phyloP scores from a whole-genome alignment of 2,888 invertebrate genomes.

The Hofmannophila pseudospretella region DNA sequence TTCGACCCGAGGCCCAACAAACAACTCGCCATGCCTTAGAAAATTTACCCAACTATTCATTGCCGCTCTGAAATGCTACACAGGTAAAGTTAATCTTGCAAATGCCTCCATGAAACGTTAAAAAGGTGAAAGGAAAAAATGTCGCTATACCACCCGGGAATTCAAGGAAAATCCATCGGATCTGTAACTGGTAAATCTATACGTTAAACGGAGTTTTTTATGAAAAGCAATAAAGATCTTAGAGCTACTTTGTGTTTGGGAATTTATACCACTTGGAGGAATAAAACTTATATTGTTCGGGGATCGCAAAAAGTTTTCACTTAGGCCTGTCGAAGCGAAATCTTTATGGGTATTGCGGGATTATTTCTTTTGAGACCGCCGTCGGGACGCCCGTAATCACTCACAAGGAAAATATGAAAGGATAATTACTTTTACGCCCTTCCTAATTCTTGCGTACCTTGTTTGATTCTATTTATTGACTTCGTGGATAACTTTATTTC shows the following conservation, averaged over 20 bases:
- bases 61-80: slow-evolving; percentile 20
- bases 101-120: slow-evolving; percentile 27
- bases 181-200: slow-evolving; percentile 57
- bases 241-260: slow-evolving; percentile 74
- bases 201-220: slow-evolving; percentile 64
- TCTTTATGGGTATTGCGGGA: slow-evolving; percentile 69
- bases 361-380: slow-evolving; percentile 58
- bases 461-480: slow-evolving; percentile 17
- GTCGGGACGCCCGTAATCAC: slow-evolving; percentile 33
- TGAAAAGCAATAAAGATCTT: slow-evolving; percentile 76
- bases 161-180: slow-evolving; percentile 43
- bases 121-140: slow-evolving; percentile 38
- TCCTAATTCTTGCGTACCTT: slow-evolving; percentile 9
- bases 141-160: slow-evolving; percentile 23
- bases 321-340: slow-evolving; percentile 67
- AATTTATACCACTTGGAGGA: slow-evolving; percentile 74
- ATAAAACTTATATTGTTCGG: slow-evolving; percentile 75
- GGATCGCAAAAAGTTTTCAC: slow-evolving; percentile 72
- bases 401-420: slow-evolving; percentile 42
- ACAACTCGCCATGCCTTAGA: slow-evolving; percentile 2
- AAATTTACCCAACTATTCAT: slow-evolving; percentile 20
- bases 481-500: not conserved
- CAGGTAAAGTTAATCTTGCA: slow-evolving; percentile 16
- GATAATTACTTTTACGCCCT: slow-evolving; percentile 31
- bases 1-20: slow-evolving; percentile 11